These are phyloP conservation scores for Xiphias gladius DNA, from an alignment of 2,113 vertebrate genomes.

Conservation along the genomic window DNA sequence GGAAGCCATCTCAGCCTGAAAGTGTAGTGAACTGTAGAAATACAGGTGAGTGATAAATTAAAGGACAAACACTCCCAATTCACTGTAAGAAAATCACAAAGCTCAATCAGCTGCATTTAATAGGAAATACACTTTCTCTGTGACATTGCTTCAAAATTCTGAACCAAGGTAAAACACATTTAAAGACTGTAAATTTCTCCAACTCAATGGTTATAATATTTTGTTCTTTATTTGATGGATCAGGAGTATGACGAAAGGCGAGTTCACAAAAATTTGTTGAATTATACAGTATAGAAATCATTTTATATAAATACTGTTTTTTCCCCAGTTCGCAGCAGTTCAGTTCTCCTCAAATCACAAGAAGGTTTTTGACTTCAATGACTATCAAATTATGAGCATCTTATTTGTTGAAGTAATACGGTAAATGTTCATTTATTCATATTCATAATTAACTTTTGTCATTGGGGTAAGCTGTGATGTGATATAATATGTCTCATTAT, in stretches of 20 bases:
- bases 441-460: slow-evolving; percentile 74
- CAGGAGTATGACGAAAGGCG: slow-evolving; percentile 62
- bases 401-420: neutral
- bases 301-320: neutral
- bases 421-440: too few species aligned
- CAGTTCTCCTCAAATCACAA: slow-evolving; percentile 67
- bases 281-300: neutral
- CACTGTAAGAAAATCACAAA: slow-evolving; percentile 62
- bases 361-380: slow-evolving; percentile 84
- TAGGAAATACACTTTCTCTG: neutral
- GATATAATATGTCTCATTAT: neutral
- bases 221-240: slow-evolving; percentile 86
- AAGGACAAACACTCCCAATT: slow-evolving; percentile 29
- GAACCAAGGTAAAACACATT: slow-evolving; percentile 79
- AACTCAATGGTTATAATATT: neutral
- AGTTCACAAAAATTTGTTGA: slow-evolving; percentile 72
- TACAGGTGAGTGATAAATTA: too few species aligned
- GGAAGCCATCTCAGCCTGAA: too few species aligned
- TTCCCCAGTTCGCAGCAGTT: slow-evolving; percentile 87
- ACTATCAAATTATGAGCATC: slow-evolving; percentile 57
- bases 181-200: neutral
- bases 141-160: neutral
- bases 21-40: too few species aligned
- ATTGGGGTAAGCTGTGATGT: slow-evolving; percentile 77
- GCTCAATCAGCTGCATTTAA: neutral